Percentiles rank a stretch among this genome's conserved stretches.
These are phyloP conservation scores for Pinctada fucata DNA, from an alignment of 2,888 invertebrate species.

Conservation along the genomic window DNA sequence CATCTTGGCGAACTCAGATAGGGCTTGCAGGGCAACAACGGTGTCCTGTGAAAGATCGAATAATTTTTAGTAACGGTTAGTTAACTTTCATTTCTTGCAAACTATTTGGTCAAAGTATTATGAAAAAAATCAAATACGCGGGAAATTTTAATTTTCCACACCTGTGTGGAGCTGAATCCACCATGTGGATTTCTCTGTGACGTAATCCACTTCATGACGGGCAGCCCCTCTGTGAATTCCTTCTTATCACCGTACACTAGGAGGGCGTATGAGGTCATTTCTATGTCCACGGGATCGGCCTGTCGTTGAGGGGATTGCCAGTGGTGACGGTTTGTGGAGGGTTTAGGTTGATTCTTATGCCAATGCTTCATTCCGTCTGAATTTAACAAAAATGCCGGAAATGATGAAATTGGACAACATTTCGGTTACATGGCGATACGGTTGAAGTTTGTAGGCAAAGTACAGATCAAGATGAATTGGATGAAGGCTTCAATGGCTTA, in stretches of 20 bases:
- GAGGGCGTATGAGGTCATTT: constrained; percentile 76
- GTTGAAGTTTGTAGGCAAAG: no score
- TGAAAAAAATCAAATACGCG: no score
- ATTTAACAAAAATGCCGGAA: neutral
- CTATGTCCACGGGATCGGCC: constrained; percentile 69
- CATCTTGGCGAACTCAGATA: constrained; percentile 73
- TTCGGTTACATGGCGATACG: neutral
- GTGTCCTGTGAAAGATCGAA: constrained; percentile 69
- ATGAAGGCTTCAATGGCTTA: no score
- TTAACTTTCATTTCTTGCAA: no score
- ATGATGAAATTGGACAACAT: neutral
- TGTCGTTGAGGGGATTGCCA: constrained; percentile 60
- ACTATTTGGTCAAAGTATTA: no score
- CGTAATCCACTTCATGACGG: constrained; percentile 74
- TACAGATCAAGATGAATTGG: no score
- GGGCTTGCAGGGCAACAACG: constrained; percentile 76
- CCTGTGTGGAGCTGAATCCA: constrained; percentile 76
- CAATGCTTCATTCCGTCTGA: constrained; percentile 69
- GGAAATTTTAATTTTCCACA: constrained; percentile 32
- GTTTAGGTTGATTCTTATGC: constrained; percentile 58
- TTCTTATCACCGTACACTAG: constrained; percentile 64
- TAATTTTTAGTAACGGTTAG: neutral
- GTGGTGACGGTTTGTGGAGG: constrained; percentile 44
- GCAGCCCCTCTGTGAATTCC: constrained; percentile 61
- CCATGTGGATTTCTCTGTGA: constrained; percentile 73